Percentiles rank a stretch among this genome's conserved stretches.
Evolutionary conservation across 2,888 invertebrate species (phyloP).

Genomic region (Bombylius major): DNA sequence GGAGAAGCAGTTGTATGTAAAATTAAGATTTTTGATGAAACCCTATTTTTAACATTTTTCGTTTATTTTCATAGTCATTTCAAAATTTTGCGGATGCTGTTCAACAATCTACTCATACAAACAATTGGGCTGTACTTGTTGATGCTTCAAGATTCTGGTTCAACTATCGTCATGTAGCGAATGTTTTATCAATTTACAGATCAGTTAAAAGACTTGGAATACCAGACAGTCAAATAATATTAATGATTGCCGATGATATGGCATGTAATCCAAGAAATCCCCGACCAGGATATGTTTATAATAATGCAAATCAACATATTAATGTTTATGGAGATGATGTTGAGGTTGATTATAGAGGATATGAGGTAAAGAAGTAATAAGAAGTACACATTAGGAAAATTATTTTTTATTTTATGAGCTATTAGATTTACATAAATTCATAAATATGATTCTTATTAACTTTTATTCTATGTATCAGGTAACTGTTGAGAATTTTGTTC

Average conservation of each 20-base stretch:
- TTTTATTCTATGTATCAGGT: conserved; percentile 56
- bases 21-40: no score
- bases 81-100: conserved; percentile 28
- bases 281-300: conserved; percentile 92
- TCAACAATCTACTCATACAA: conserved; percentile 57
- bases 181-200: conserved; percentile 93
- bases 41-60: no score
- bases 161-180: conserved; percentile 98
- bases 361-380: conserved; percentile 49
- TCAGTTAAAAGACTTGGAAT: conserved; percentile 98
- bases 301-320: conserved; percentile 94
- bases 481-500: conserved; percentile 96
- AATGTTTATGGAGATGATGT: conserved; percentile 99
- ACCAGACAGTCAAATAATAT: conserved; percentile 94
- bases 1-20: no score
- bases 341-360: conserved; percentile 95
- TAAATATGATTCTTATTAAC: no score
- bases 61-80: conserved; percentile 12
- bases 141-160: conserved; percentile 99
- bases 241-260: conserved; percentile 99
- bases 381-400: no score
- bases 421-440: no score
- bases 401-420: no score
- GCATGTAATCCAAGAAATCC: conserved; percentile 98
- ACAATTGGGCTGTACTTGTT: conserved; percentile 99